phyloP scores from a whole-genome alignment of 1,140 invertebrate species.

The Macrobrachium rosenbergii region DNA sequence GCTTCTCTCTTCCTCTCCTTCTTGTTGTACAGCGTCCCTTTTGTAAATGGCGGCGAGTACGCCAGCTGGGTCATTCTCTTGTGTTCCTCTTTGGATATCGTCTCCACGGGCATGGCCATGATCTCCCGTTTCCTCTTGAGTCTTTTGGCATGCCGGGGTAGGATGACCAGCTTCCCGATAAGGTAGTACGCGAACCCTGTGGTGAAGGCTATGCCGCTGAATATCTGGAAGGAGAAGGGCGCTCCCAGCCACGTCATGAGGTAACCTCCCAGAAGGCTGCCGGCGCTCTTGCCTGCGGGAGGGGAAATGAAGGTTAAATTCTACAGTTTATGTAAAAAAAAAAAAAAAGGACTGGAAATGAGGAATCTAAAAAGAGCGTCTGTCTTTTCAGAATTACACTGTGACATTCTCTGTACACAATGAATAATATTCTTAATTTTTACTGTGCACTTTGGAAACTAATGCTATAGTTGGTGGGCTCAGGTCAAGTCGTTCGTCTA shows the following conservation, averaged over 20 bases:
- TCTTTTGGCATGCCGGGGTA: slow-evolving; percentile 23
- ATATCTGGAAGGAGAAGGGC: slow-evolving; percentile 56
- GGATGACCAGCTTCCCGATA: slow-evolving; percentile 54
- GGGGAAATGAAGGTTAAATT: background rate
- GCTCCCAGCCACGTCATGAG: slow-evolving; percentile 54
- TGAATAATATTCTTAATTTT: too few species aligned
- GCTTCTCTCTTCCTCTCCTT: background rate
- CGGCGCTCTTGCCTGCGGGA: slow-evolving; percentile 58
- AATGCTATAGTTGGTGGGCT: too few species aligned
- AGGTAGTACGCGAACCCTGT: slow-evolving; percentile 58
- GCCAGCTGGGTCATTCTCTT: background rate
- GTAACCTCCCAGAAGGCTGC: slow-evolving; percentile 61
- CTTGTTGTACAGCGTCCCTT: background rate
- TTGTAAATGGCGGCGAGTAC: background rate
- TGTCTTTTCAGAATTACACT: too few species aligned
- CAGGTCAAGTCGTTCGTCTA: too few species aligned
- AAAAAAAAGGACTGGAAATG: background rate
- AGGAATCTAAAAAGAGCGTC: too few species aligned
- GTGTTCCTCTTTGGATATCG: slow-evolving; percentile 54
- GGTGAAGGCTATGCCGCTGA: slow-evolving; percentile 47
- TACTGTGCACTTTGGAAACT: too few species aligned
- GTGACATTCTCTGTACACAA: too few species aligned
- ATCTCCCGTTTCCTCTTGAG: slow-evolving; percentile 42
- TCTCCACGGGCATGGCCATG: slow-evolving; percentile 58
- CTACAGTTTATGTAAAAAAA: background rate